Evolutionary conservation across 2,797 vertebrate genomes (phyloP).

Genomic region (Staurois parvus): DNA sequence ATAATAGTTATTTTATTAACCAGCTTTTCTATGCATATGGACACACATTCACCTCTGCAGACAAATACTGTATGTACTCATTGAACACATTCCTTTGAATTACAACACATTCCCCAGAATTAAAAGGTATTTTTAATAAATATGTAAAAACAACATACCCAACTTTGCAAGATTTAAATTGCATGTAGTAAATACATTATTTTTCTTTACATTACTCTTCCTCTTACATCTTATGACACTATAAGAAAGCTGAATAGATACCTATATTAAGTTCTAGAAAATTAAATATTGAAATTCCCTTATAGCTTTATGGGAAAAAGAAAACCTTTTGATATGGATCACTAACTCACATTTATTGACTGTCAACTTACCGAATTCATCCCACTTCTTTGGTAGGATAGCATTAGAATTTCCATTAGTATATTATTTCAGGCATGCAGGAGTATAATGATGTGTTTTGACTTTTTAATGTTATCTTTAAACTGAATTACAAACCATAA

Average conservation of each 20-base stretch:
- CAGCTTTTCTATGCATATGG: too few relatives aligned
- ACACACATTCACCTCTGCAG: too few relatives aligned
- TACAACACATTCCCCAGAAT: too few relatives aligned
- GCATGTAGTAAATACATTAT: not conserved
- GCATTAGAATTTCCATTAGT: conserved; percentile 43
- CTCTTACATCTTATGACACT: not conserved
- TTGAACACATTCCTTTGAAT: too few relatives aligned
- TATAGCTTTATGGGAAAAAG: conserved; percentile 35
- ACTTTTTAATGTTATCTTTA: conserved; percentile 41
- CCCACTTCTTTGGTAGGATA: conserved; percentile 11
- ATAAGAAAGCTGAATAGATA: not conserved
- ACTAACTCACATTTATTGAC: conserved; percentile 49
- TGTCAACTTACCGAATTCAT: conserved; percentile 37
- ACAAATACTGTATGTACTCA: too few relatives aligned
- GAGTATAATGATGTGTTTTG: conserved; percentile 47
- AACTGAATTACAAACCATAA: conserved; percentile 43
- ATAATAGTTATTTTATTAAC: too few relatives aligned
- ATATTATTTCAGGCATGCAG: conserved; percentile 36
- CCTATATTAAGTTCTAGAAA: conserved; percentile 4
- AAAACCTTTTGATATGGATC: conserved; percentile 41
- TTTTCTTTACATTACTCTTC: not conserved
- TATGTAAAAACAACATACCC: too few relatives aligned
- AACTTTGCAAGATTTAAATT: not conserved
- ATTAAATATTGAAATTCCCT: conserved; percentile 25
- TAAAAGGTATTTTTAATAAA: too few relatives aligned